Percentiles rank a stretch among this genome's conserved stretches.
Evolutionary conservation across 1,140 invertebrate species (phyloP).

Genomic region (Panagrolaimus sp.): DNA sequence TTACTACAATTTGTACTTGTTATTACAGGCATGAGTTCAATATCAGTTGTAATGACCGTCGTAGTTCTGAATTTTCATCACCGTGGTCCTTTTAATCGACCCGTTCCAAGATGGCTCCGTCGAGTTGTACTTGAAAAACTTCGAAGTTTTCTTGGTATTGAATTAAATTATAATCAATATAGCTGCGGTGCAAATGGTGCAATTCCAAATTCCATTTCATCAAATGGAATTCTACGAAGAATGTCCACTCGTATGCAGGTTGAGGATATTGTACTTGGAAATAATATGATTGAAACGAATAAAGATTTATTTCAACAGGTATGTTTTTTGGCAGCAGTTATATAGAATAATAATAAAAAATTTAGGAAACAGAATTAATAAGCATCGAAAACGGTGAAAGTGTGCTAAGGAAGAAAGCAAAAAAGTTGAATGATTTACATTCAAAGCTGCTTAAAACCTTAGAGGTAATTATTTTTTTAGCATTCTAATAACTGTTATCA

Average conservation of each 20-base stretch:
- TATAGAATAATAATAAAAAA: no score
- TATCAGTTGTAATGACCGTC: slow-evolving; percentile 63
- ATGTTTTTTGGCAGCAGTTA: background rate
- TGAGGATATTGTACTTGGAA: slow-evolving; percentile 5
- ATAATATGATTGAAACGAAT: background rate
- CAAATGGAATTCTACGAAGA: background rate
- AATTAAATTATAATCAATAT: slow-evolving; percentile 14
- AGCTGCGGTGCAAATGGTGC: background rate
- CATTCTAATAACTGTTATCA: no score
- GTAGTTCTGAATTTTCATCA: slow-evolving; percentile 65
- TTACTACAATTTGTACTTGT: no score
- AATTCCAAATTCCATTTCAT: background rate
- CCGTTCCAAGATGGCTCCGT: slow-evolving; percentile 62
- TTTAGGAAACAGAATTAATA: slow-evolving; percentile 22
- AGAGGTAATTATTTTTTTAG: slow-evolving; percentile 17
- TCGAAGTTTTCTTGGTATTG: slow-evolving; percentile 47
- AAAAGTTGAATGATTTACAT: slow-evolving; percentile 25
- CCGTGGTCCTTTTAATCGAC: slow-evolving; percentile 61
- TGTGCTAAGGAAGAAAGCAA: slow-evolving; percentile 17
- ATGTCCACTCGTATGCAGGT: background rate
- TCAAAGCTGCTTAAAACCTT: slow-evolving; percentile 37
- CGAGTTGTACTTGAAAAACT: slow-evolving; percentile 55
- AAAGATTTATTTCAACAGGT: slow-evolving; percentile 25
- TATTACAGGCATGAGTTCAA: slow-evolving; percentile 60
- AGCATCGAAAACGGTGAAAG: slow-evolving; percentile 22